Conservation (phyloP, 2,113 vertebrate genomes). For the Erythrolamprus reginae region DNA sequence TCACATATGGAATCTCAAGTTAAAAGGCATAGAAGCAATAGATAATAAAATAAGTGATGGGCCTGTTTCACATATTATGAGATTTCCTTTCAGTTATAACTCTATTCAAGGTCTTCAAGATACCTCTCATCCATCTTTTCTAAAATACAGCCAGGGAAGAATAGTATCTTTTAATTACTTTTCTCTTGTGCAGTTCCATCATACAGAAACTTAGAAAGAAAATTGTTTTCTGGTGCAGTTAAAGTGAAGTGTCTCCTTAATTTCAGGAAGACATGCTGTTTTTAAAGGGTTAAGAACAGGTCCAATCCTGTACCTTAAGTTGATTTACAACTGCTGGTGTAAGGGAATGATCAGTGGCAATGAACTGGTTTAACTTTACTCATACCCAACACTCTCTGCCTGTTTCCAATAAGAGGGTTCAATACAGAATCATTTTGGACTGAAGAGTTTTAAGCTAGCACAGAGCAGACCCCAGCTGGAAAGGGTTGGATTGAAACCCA, state of each 20-base stretch:
- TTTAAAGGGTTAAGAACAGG: background rate
- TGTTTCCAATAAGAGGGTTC: background rate
- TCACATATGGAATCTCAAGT: background rate
- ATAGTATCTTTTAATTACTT: background rate
- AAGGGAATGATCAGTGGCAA: background rate
- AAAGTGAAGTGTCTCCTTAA: background rate
- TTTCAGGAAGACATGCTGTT: background rate
- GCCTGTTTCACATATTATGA: background rate
- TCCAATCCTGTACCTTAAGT: background rate
- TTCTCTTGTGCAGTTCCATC: background rate
- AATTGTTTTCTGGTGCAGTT: background rate
- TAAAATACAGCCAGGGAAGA: background rate
- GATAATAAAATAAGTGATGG: background rate
- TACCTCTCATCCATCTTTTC: background rate
- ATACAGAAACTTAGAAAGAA: background rate
- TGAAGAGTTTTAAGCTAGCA: background rate
- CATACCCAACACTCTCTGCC: background rate
- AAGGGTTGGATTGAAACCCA: background rate
- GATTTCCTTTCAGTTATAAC: background rate
- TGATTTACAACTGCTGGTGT: background rate
- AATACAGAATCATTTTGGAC: background rate
- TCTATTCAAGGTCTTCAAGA: background rate
- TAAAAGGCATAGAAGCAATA: background rate
- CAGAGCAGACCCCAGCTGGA: background rate
- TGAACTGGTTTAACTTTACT: background rate